Evolutionary conservation across 2,113 vertebrate species (phyloP).

Genomic region (Pygoscelis adeliae): DNA sequence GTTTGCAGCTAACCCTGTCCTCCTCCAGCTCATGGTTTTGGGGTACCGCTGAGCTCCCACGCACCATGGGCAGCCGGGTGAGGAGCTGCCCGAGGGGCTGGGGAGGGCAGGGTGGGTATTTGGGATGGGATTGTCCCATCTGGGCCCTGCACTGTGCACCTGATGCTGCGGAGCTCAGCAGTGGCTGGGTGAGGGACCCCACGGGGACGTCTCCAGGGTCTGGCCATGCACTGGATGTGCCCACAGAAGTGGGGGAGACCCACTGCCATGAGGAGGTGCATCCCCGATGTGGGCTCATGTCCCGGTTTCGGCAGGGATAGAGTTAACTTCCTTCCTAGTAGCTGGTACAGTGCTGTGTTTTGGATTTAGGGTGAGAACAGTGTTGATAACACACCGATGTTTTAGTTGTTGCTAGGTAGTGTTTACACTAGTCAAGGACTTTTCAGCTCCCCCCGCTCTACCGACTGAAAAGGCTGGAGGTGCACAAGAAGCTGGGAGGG

Average conservation of each 20-base stretch:
- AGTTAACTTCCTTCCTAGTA: too few species aligned
- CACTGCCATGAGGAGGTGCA: background rate
- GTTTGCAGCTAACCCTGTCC: background rate
- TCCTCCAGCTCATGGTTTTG: background rate
- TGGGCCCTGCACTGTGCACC: accelerated
- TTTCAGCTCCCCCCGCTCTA: too few species aligned
- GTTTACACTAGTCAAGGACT: too few species aligned
- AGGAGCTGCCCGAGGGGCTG: background rate
- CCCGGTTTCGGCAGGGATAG: too few species aligned
- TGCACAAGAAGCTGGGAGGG: too few species aligned
- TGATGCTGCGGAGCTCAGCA: accelerated
- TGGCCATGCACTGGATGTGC: background rate
- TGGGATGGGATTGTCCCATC: background rate
- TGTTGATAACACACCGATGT: too few species aligned
- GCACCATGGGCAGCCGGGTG: accelerated
- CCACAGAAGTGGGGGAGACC: background rate
- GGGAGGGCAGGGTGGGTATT: background rate
- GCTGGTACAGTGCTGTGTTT: too few species aligned
- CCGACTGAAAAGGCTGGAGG: too few species aligned
- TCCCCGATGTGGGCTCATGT: accelerated
- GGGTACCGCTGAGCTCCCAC: background rate
- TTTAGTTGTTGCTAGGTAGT: too few species aligned
- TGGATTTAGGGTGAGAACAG: too few species aligned
- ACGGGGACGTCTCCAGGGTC: background rate
- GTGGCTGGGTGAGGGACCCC: background rate